Base-by-base conservation (phyloP, 1,140 invertebrate species). In the Catajapyx aquilonaris region DNA sequence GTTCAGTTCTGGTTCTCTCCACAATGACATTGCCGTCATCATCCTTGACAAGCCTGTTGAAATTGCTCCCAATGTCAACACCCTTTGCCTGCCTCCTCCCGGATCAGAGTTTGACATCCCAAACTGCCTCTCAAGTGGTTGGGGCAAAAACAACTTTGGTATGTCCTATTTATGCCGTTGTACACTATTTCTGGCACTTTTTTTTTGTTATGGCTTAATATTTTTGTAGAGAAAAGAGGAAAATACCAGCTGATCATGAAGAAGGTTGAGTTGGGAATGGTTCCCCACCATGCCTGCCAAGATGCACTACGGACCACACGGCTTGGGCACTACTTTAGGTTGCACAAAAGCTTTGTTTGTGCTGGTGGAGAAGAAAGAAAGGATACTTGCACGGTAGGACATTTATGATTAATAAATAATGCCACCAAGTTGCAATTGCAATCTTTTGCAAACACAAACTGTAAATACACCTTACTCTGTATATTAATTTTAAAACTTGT, bases 161-260 rank as follows among this genome's bases (percentile, higher is more conserved):
- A n/a, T 10, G 10, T 28, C n/a, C 9, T n/a, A 28, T 28, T 13
- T 38, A n/a, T n/a, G n/a, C n/a, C n/a, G n/a, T n/a, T n/a, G n/a
- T 31, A 11, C 33, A 31, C 18, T 21, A 31, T 13, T 38, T 25
- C 22, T 25, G 28, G n/a, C n/a, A n/a, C n/a, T n/a, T n/a, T n/a
- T n/a, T n/a, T 5, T 25, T 25, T n/a, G n/a, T n/a, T n/a, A n/a
- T n/a, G n/a, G n/a, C n/a, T n/a, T n/a, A n/a, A n/a, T n/a, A 23
- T 21, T 37, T 40, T 35, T 46, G 4, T 49, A 63, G 65, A 64
- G 40, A 58, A 61, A 31, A 49, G 62, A 32, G 73, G 71, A 7
- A 60, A 61, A 16, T 79, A 77, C 44, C 74, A 77, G 44, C 69
- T 71, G 2, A 72, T 80, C 7, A 48, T 80, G 49, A 81, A 80